A percentile compares a stretch with the other conserved stretches of the same genome.
These are phyloP conservation scores for Rousettus leschenaultii DNA, from an alignment of 2,113 vertebrate genomes.

Conservation along the genomic window DNA sequence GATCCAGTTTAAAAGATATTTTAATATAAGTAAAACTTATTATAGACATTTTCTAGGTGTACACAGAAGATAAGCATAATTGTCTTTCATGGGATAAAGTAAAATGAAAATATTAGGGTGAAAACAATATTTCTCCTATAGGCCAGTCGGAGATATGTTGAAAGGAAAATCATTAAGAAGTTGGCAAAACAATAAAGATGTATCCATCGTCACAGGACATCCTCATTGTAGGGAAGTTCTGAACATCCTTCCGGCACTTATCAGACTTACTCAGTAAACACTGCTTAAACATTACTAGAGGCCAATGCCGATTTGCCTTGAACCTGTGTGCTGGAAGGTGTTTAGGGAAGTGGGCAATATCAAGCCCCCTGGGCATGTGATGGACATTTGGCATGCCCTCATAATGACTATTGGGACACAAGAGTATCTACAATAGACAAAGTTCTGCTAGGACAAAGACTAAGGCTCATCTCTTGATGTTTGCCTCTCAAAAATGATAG, in stretches of 20 bases:
- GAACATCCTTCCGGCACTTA: not conserved
- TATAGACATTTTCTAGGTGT: not conserved
- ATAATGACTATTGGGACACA: not conserved
- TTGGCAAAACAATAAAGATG: not conserved
- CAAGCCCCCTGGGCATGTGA: not conserved
- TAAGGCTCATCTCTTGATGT: not conserved
- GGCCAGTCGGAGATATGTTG: not conserved
- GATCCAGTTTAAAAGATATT: not conserved
- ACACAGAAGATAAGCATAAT: not conserved
- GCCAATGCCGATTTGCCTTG: not conserved
- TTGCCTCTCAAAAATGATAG: not conserved
- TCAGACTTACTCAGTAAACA: not conserved
- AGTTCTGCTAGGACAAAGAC: not conserved
- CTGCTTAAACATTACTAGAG: not conserved
- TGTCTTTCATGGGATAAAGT: not conserved
- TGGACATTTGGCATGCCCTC: not conserved
- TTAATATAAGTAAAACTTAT: not conserved
- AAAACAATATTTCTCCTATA: not conserved
- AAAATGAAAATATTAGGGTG: not conserved
- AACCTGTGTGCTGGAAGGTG: not conserved
- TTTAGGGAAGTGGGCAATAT: not conserved
- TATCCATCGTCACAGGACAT: not conserved
- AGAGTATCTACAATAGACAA: not conserved
- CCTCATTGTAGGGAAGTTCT: not conserved
- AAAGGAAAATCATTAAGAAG: not conserved